phyloP scores from a whole-genome alignment of 1,140 invertebrate genomes.

The Meloidogyne hapla region DNA sequence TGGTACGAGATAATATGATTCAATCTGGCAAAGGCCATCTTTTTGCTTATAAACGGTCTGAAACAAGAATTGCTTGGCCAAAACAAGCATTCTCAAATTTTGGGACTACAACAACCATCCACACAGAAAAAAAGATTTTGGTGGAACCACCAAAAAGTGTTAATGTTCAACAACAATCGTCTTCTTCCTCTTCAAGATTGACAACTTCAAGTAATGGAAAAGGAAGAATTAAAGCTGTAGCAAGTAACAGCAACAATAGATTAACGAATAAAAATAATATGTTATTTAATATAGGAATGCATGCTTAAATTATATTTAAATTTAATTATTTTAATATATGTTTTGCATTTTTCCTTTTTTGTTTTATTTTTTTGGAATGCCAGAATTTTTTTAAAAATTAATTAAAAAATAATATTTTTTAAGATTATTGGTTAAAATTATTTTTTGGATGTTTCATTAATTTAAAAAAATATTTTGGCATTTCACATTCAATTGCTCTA shows the following conservation, averaged over 20 bases:
- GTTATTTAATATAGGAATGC: conserved; percentile 1
- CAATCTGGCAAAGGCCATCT: conserved; percentile 77
- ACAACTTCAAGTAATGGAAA: neutral
- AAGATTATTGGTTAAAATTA: too few relatives aligned
- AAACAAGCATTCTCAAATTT: conserved; percentile 36
- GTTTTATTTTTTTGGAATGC: neutral
- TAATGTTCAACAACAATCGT: neutral
- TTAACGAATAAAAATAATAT: neutral
- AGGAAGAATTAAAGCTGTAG: neutral
- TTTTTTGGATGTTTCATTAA: too few relatives aligned
- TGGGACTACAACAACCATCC: neutral
- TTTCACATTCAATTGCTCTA: neutral
- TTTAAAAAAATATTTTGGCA: neutral
- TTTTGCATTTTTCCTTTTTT: neutral
- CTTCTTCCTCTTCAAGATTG: neutral
- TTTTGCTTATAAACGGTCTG: conserved; percentile 88
- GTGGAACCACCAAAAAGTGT: neutral
- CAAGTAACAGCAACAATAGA: neutral
- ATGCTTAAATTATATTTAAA: neutral
- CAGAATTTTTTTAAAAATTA: neutral
- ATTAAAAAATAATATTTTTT: too few relatives aligned
- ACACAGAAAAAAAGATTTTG: neutral
- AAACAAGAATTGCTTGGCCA: conserved; percentile 94
- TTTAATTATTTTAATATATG: neutral
- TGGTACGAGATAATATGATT: conserved; percentile 72